Evolutionary conservation across 2,888 invertebrate genomes (phyloP).

Genomic region (Synanthedon myopaeformis): DNA sequence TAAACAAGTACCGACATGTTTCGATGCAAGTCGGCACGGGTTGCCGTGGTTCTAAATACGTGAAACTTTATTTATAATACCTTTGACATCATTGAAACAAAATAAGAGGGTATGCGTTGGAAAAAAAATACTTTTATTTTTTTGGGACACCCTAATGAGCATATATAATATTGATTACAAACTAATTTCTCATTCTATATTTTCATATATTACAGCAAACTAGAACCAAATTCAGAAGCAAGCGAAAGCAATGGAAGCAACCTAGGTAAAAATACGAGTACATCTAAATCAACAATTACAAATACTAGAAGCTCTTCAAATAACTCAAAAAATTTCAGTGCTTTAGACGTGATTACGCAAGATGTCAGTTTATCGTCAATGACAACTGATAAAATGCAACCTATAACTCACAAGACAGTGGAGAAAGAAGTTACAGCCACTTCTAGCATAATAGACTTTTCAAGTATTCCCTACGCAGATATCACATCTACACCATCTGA

Average conservation of each 20-base stretch:
- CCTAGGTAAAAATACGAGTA: slow-evolving; percentile 7
- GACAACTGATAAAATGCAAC: slow-evolving; percentile 9
- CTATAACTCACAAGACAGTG: slow-evolving; percentile 9
- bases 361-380: slow-evolving; percentile 21
- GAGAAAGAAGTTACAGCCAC: slow-evolving; percentile 41
- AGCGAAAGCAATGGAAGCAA: slow-evolving; percentile 6
- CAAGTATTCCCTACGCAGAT: slow-evolving; percentile 11
- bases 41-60: too few species aligned
- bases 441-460: slow-evolving; percentile 34
- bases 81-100: too few species aligned
- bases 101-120: too few species aligned
- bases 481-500: slow-evolving; percentile 6
- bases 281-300: slow-evolving; percentile 15
- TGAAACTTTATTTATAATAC: too few species aligned
- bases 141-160: too few species aligned
- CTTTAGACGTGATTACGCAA: slow-evolving; percentile 24
- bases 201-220: slow-evolving; percentile 15
- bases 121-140: too few species aligned
- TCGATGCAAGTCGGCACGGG: too few species aligned
- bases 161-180: too few species aligned
- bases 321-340: slow-evolving; percentile 22
- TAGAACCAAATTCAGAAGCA: slow-evolving; percentile 16
- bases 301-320: slow-evolving; percentile 26
- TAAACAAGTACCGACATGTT: too few species aligned
- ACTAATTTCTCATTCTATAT: too few species aligned